Conservation (phyloP, 1,140 invertebrate genomes). For the Caenorhabditis elegans region WBcel235 BX284605.5:11252501-11253000, state of each 20-base stretch:
- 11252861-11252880: neutral
- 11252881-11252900: neutral
- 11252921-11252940: neutral
- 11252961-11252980: neutral
- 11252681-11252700: too few relatives aligned
- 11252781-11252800: neutral
- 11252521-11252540: neutral
- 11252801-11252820: neutral
- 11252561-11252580: neutral
- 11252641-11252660: neutral
- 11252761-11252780: neutral
- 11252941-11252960: neutral
- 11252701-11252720: neutral
- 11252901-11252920: neutral
- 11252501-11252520: neutral
- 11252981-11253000: too few relatives aligned
- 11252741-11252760: neutral
- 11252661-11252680: too few relatives aligned
- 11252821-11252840: neutral
- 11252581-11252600: neutral
- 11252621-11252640: neutral
- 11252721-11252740: neutral
- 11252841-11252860: neutral
- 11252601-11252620: neutral
- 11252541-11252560: neutral